Evolutionary conservation across 2,797 vertebrate genomes (phyloP).

Genomic region (Phrynocephalus guinanensis): DNA sequence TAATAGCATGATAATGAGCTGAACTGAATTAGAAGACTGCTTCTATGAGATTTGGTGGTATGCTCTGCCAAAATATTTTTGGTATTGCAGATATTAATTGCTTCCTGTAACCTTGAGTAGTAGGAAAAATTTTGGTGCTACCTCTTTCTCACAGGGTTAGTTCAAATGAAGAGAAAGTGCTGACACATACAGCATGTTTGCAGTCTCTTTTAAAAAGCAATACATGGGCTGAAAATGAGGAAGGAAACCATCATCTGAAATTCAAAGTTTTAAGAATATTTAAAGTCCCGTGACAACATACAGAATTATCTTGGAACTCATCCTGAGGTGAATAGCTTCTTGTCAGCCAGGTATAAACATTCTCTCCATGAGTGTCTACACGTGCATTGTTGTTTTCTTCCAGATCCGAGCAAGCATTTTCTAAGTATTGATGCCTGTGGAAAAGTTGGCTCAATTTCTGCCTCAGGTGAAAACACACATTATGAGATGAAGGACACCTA

Average conservation of each 20-base stretch:
- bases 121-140: not conserved
- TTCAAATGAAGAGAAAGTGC: not conserved
- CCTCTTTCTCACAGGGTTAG: not conserved
- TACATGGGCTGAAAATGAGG: not conserved
- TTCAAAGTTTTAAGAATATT: not conserved
- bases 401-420: not conserved
- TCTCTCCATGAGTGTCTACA: too few species aligned
- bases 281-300: not conserved
- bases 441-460: not conserved
- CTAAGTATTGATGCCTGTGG: not conserved
- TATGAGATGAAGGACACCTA: too few species aligned
- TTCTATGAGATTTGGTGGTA: not conserved
- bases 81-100: not conserved
- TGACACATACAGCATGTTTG: not conserved
- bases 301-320: not conserved
- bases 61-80: not conserved
- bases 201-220: not conserved
- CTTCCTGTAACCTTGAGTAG: too few species aligned
- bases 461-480: not conserved
- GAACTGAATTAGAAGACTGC: not conserved
- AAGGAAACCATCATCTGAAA: not conserved
- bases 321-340: too few species aligned
- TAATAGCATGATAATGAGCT: not conserved
- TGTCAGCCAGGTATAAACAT: too few species aligned
- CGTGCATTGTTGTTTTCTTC: too few species aligned